Conservation (phyloP, 1,140 invertebrate genomes). For the Steinernema khuongi region DNA sequence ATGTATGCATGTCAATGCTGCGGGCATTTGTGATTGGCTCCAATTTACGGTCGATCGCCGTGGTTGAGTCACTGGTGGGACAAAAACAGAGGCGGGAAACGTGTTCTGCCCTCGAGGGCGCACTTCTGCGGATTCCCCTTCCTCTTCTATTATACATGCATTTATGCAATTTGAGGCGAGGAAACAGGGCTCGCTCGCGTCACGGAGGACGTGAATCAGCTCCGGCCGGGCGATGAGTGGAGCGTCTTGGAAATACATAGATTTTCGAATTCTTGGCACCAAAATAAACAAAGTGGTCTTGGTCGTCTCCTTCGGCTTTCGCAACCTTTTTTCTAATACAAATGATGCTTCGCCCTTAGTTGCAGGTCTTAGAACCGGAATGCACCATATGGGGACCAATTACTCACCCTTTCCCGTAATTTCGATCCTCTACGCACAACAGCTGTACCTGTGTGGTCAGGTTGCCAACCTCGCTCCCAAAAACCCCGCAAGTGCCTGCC, state of each 20-base stretch:
- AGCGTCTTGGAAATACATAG: no score
- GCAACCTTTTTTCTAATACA: no score
- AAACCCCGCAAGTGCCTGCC: no score
- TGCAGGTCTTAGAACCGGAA: no score
- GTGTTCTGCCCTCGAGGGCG: not conserved
- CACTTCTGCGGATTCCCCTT: not conserved
- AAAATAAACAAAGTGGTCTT: no score
- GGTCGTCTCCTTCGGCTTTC: no score
- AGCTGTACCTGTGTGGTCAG: not conserved
- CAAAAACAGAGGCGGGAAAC: no score
- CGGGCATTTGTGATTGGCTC: no score
- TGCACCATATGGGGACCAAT: not conserved
- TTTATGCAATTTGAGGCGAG: not conserved
- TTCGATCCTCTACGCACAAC: not conserved
- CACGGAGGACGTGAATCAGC: not conserved
- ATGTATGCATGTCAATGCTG: no score
- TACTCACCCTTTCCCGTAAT: not conserved
- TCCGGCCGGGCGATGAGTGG: not conserved
- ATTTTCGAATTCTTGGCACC: not conserved
- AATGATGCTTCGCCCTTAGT: no score
- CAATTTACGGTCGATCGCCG: no score
- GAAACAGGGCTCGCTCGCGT: not conserved
- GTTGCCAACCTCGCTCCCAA: not conserved
- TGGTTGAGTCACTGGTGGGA: no score
- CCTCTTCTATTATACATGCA: conserved; percentile 6